Percentiles rank a stretch among this genome's conserved stretches.
Conservation (phyloP, 2,888 invertebrate species). For the Drosophila mercatorum region DNA sequence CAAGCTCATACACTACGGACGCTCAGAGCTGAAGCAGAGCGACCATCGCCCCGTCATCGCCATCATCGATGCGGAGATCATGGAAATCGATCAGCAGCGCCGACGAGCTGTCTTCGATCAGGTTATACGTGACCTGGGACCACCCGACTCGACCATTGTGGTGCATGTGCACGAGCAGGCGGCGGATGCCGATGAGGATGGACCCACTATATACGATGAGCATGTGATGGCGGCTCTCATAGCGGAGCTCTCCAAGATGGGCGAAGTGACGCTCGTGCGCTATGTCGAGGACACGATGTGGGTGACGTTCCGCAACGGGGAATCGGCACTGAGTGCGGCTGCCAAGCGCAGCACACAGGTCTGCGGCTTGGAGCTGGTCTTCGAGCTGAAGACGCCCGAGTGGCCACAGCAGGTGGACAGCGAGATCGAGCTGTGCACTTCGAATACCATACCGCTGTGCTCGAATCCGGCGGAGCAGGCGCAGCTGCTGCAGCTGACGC, state of each 20-base stretch:
- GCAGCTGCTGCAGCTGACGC: conserved; percentile 84
- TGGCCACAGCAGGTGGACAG: conserved; percentile 93
- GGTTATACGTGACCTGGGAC: conserved; percentile 94
- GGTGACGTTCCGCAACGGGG: conserved; percentile 96
- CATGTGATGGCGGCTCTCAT: conserved; percentile 91
- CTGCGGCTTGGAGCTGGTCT: conserved; percentile 88
- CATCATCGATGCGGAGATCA: conserved; percentile 94
- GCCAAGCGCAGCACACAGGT: conserved; percentile 87
- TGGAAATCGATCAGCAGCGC: conserved; percentile 91
- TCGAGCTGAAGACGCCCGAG: conserved; percentile 92
- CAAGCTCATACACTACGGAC: conserved; percentile 93
- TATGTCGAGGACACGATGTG: conserved; percentile 95
- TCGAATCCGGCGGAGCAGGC: conserved; percentile 83
- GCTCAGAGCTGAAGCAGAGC: conserved; percentile 97
- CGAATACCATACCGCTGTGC: conserved; percentile 92
- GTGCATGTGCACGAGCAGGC: conserved; percentile 88
- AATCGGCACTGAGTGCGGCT: conserved; percentile 92
- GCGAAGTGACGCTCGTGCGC: conserved; percentile 95
- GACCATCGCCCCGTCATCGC: conserved; percentile 98
- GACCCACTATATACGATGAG: conserved; percentile 90
- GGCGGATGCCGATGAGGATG: conserved; percentile 85
- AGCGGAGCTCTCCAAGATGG: conserved; percentile 92
- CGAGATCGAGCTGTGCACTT: conserved; percentile 93
- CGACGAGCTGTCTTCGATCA: conserved; percentile 90
- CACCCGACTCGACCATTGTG: conserved; percentile 97